These are phyloP conservation scores for Virgularia gustaviana DNA, from an alignment of 92 coral and sea anemone species.

Conservation along the genomic window DNA sequence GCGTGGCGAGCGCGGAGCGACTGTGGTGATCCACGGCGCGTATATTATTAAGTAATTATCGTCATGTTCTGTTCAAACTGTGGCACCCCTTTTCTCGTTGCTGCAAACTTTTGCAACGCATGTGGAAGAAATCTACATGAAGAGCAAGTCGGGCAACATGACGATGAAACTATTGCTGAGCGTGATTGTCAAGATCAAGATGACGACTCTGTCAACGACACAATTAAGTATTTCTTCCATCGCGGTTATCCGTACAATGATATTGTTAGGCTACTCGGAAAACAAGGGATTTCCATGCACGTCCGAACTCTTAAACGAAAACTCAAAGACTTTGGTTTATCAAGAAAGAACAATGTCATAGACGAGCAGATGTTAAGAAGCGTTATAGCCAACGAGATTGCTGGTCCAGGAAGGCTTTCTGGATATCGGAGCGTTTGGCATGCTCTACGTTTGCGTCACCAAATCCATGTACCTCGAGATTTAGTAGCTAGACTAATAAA, in stretches of 20 bases:
- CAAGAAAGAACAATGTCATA: constrained; percentile 2
- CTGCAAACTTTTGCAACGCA: not conserved
- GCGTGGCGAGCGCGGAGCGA: no score
- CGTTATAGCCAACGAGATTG: constrained; percentile 15
- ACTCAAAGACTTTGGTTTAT: constrained; percentile 16
- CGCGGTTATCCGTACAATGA: constrained; percentile 22
- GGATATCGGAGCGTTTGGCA: constrained; percentile 36
- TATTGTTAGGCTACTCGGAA: constrained; percentile 11
- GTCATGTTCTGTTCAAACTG: constrained; percentile 8
- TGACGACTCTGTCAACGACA: not conserved
- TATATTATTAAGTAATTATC: no score
- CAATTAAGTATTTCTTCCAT: constrained; percentile 12
- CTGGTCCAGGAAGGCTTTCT: constrained; percentile 37
- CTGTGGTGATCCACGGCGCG: no score
- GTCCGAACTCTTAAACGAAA: constrained; percentile 18
- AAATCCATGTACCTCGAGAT: constrained; percentile 31
- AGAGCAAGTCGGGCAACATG: not conserved
- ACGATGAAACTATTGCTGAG: not conserved
- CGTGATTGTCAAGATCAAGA: not conserved
- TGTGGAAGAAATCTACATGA: not conserved
- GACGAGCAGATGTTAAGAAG: constrained; percentile 3
- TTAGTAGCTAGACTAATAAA: constrained; percentile 20
- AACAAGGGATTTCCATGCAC: constrained; percentile 23
- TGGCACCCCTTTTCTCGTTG: not conserved
- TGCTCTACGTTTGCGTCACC: constrained; percentile 24